These are phyloP conservation scores for Ethmia dodecea DNA, from an alignment of 2,888 invertebrate species.

Conservation along the genomic window DNA sequence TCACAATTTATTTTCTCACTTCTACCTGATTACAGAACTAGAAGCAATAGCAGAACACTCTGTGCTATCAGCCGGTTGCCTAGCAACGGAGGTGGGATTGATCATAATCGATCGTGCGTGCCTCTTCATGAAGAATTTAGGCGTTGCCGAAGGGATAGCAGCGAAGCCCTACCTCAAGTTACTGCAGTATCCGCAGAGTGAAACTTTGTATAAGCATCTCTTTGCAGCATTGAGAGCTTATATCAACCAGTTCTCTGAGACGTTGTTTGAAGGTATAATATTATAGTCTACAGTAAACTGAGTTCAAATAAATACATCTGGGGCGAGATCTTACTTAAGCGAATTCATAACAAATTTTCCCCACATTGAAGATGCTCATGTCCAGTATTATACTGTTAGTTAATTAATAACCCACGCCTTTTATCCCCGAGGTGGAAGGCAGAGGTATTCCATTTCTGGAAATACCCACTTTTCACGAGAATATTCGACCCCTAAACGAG, in stretches of 20 bases:
- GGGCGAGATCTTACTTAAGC: too few relatives aligned
- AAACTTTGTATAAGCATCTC: slow-evolving; percentile 91
- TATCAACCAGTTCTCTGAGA: slow-evolving; percentile 91
- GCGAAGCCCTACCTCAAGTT: slow-evolving; percentile 92
- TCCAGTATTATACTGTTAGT: too few relatives aligned
- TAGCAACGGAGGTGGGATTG: slow-evolving; percentile 94
- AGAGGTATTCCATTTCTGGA: too few relatives aligned
- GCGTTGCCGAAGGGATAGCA: slow-evolving; percentile 87
- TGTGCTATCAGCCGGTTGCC: slow-evolving; percentile 63
- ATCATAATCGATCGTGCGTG: slow-evolving; percentile 92
- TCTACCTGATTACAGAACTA: slow-evolving; percentile 44
- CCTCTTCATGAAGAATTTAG: slow-evolving; percentile 88
- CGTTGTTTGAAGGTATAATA: slow-evolving; percentile 88
- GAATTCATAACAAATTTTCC: too few relatives aligned
- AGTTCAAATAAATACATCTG: too few relatives aligned
- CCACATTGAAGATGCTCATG: too few relatives aligned
- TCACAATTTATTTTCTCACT: too few relatives aligned
- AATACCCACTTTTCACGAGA: too few relatives aligned
- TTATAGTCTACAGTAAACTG: too few relatives aligned
- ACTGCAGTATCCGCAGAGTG: slow-evolving; percentile 93
- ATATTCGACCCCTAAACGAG: too few relatives aligned
- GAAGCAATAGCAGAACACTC: slow-evolving; percentile 66
- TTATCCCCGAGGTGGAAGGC: too few relatives aligned
- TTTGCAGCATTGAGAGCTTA: slow-evolving; percentile 95
- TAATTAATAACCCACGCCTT: too few relatives aligned